phyloP scores from a whole-genome alignment of 1,140 invertebrate species.

The Diorhabda carinulata region DNA sequence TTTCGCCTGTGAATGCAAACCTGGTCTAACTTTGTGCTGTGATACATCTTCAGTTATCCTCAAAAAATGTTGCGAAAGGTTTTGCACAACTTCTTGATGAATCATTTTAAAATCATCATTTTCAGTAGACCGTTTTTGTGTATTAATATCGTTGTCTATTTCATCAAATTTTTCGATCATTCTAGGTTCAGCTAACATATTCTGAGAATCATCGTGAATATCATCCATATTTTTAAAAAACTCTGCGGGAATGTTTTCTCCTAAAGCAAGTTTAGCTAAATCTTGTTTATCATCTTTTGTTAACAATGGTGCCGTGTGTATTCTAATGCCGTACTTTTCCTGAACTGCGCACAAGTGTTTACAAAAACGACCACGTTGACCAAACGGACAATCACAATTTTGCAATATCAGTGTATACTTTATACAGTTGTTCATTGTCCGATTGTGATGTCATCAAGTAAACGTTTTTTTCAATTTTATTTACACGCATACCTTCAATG shows the following conservation, averaged over 20 bases:
- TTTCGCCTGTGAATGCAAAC: no score
- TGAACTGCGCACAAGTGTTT: conserved; percentile 21
- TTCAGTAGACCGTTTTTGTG: no score
- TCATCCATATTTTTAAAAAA: no score
- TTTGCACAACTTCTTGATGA: no score
- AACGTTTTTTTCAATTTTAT: conserved; percentile 9
- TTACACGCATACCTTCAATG: conserved; percentile 2
- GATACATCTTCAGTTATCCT: no score
- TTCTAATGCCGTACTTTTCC: conserved; percentile 14
- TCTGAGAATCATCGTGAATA: no score
- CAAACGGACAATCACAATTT: conserved; percentile 23
- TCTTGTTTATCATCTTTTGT: conserved; percentile 11
- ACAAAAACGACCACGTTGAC: conserved; percentile 15
- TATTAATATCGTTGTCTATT: no score
- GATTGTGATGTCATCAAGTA: conserved; percentile 1
- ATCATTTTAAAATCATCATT: no score
- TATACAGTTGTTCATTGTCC: conserved; percentile 11
- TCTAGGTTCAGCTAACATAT: no score
- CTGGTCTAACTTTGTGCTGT: no score
- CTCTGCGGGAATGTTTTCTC: background rate
- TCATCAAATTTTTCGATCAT: no score
- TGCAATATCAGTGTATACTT: conserved; percentile 12
- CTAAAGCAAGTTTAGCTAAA: conserved; percentile 20
- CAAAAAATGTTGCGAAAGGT: no score
- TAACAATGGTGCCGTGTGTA: conserved; percentile 17